Conservation (phyloP, 2,797 vertebrate genomes). For the Lepilemur septentrionalis region DNA sequence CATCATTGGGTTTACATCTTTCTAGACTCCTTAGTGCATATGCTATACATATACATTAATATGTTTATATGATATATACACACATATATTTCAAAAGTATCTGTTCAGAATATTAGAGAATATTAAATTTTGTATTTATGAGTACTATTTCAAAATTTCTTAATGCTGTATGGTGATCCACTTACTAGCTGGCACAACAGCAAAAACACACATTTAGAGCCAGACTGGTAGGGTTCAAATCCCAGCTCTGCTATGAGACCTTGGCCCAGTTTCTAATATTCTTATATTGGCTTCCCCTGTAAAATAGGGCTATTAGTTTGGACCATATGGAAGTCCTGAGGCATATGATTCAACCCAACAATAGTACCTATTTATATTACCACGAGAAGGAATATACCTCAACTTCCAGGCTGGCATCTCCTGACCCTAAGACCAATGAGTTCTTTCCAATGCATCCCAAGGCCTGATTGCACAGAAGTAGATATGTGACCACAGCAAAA, state of each 20-base stretch:
- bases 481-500: background rate
- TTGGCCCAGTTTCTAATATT: background rate
- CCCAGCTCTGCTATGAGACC: background rate
- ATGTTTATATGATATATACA: background rate
- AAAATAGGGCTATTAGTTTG: background rate
- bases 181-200: background rate
- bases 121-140: background rate
- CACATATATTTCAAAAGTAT: background rate
- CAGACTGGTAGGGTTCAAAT: background rate
- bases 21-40: background rate
- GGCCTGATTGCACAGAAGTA: background rate
- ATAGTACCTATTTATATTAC: background rate
- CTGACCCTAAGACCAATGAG: background rate
- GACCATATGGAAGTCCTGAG: background rate
- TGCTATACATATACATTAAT: background rate
- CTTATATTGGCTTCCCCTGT: background rate
- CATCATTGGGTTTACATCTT: background rate
- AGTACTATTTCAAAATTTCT: background rate
- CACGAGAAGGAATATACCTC: background rate
- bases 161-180: background rate
- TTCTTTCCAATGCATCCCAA: background rate
- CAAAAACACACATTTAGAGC: background rate
- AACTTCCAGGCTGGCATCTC: background rate
- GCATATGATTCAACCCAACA: background rate
- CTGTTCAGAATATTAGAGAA: background rate